Conservation (phyloP, 1,140 invertebrate species). For the Diachasma alloeum region DNA sequence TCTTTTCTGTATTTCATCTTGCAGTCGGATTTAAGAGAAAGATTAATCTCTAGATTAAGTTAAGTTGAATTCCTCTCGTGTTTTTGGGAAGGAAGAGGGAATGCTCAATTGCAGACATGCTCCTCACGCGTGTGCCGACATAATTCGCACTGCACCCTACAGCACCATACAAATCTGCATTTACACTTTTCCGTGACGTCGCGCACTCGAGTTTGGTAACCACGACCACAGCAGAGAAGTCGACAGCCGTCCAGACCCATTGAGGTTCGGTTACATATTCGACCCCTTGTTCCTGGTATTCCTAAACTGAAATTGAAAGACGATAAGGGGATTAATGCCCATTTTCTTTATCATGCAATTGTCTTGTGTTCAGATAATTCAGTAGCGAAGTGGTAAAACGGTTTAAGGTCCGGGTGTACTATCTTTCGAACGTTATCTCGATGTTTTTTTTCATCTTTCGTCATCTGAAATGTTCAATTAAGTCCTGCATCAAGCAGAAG, state of each 20-base stretch:
- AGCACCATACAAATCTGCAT: slow-evolving; percentile 95
- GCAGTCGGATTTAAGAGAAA: not conserved
- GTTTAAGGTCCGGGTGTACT: no score
- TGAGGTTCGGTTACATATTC: slow-evolving; percentile 84
- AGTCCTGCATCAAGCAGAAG: no score
- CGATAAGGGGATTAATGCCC: not conserved
- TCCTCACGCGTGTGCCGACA: slow-evolving; percentile 83
- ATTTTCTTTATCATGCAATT: not conserved
- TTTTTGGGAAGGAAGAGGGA: not conserved
- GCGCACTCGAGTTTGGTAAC: slow-evolving; percentile 86
- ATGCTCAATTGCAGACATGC: slow-evolving; percentile 84
- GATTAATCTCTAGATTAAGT: not conserved
- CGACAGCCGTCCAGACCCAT: slow-evolving; percentile 83
- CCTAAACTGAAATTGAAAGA: slow-evolving; percentile 69
- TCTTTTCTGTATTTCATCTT: slow-evolving; percentile 10
- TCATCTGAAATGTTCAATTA: no score
- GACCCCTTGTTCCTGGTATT: slow-evolving; percentile 83
- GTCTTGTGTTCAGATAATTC: no score
- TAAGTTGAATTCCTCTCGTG: not conserved
- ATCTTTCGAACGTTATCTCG: no score
- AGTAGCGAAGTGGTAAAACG: no score
- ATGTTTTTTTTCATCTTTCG: no score
- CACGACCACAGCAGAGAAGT: slow-evolving; percentile 89
- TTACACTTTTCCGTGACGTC: slow-evolving; percentile 91
- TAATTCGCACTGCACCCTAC: slow-evolving; percentile 85